Conservation (phyloP, 2,797 vertebrate genomes). For the Acanthurus lineatus region DNA sequence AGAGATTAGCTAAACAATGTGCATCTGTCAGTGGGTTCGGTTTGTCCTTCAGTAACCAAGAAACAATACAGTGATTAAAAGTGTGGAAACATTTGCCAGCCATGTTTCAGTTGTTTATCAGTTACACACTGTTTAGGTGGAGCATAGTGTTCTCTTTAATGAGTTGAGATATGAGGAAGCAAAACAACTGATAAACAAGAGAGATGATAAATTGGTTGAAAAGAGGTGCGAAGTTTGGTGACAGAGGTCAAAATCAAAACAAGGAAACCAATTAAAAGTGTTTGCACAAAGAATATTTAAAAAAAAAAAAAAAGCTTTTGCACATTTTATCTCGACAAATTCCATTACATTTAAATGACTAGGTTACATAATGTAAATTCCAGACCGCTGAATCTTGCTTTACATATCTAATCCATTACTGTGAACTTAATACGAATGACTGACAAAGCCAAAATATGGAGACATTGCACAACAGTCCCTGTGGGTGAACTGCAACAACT, state of each 20-base stretch:
- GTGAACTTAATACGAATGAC: not conserved
- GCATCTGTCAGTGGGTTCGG: constrained; percentile 25
- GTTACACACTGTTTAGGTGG: not conserved
- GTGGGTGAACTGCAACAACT: too few relatives aligned
- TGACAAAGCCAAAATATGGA: not conserved
- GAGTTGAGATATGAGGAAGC: not conserved
- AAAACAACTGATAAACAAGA: too few relatives aligned
- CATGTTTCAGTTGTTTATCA: not conserved
- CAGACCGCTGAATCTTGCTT: not conserved
- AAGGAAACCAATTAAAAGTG: too few relatives aligned
- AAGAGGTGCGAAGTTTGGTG: not conserved
- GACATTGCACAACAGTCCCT: too few relatives aligned
- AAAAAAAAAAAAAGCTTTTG: not conserved
- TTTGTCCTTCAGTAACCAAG: constrained; percentile 10
- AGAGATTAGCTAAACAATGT: constrained; percentile 43
- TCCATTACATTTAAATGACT: not conserved
- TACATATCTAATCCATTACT: not conserved
- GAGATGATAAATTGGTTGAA: not conserved
- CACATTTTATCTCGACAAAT: not conserved
- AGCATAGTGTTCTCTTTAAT: not conserved
- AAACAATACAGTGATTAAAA: constrained; percentile 1
- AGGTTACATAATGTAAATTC: not conserved
- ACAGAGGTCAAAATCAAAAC: too few relatives aligned
- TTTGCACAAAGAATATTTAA: too few relatives aligned
- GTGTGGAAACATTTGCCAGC: not conserved